Evolutionary conservation across 1,140 invertebrate genomes (phyloP), one percentile per base, ranked within the genome.

Genomic region (Neotoxoptera formosana): DNA sequence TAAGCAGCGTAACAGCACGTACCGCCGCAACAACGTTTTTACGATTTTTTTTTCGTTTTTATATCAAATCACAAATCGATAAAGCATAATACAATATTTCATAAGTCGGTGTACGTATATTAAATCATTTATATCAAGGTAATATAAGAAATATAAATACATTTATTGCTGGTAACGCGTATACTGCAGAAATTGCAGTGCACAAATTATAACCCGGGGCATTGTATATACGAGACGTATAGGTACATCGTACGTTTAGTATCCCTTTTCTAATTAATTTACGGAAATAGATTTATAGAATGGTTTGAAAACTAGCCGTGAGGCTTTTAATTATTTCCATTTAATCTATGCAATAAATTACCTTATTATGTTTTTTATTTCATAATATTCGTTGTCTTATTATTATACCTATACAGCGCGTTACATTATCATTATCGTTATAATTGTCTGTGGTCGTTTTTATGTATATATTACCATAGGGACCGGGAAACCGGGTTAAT

Each of bases 311-410:
- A 84, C 36, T 45, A 84, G 41, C 45, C 41, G 30, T 30, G 7
- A 48, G 84, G 45, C 41, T 48, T 23, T 87, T 87, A 87, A 87
- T 87, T 87, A 87, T 48, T 84, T 45, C 23, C 9, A 87, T 87
- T 87, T 47, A 30, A 87, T 87, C 30, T 76, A 87, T 47, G 45
- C 41, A 17, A 87, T 87, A 87, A 84, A 84, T 87, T 48, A 87
- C 8, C 25, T 36, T 48, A 87, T 84, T 84, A 84, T 36, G 45
- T 87, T 47, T 48, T 87, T 87, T 48, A 87, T 87, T 87, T 48
- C 45, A 87, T 30, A 87, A 87, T n/a, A n/a, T 87, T 47, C 25
- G 11, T 45, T 36, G 45, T 86, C 9, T 86, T 86, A 47, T 25
- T 86, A 47, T 25, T 41, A 83, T 41, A 48, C 11, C 9, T 48